phyloP scores from a whole-genome alignment of 2,113 vertebrate species.

The Carlito syrichta region DNA sequence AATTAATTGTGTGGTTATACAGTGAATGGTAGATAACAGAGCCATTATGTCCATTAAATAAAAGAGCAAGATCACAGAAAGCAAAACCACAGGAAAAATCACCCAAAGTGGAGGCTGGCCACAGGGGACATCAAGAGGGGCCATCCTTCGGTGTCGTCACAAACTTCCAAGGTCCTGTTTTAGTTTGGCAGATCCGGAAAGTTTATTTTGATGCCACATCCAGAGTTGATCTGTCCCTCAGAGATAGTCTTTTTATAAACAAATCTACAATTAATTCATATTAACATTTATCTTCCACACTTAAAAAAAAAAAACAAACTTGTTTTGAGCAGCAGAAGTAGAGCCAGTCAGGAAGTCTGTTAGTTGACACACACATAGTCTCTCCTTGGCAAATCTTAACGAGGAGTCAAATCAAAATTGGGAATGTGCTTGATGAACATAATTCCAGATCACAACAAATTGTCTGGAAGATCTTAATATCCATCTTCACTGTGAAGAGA shows the following conservation, averaged over 20 bases:
- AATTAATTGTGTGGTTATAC: conserved; percentile 56
- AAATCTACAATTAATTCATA: neutral
- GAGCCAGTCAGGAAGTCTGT: neutral
- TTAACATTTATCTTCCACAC: neutral
- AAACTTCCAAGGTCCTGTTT: neutral
- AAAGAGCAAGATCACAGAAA: neutral
- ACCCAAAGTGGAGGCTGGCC: too few relatives aligned
- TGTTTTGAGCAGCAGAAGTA: neutral
- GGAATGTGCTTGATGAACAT: neutral
- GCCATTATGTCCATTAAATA: conserved; percentile 1
- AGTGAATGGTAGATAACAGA: neutral
- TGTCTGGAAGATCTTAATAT: neutral
- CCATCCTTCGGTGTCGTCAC: neutral
- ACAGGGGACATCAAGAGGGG: neutral
- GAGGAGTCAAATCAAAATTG: neutral
- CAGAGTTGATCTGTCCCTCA: neutral
- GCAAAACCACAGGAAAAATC: neutral
- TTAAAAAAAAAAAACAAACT: too few relatives aligned
- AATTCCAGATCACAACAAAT: neutral
- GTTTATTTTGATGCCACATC: neutral
- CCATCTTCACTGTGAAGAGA: neutral
- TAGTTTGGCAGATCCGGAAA: neutral
- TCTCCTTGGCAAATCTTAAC: neutral
- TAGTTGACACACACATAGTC: neutral
- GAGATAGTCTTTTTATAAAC: neutral